A percentile compares a stretch with the other conserved stretches of the same genome.
phyloP scores from a whole-genome alignment of 2,113 vertebrate species.

The Channa maculata region DNA sequence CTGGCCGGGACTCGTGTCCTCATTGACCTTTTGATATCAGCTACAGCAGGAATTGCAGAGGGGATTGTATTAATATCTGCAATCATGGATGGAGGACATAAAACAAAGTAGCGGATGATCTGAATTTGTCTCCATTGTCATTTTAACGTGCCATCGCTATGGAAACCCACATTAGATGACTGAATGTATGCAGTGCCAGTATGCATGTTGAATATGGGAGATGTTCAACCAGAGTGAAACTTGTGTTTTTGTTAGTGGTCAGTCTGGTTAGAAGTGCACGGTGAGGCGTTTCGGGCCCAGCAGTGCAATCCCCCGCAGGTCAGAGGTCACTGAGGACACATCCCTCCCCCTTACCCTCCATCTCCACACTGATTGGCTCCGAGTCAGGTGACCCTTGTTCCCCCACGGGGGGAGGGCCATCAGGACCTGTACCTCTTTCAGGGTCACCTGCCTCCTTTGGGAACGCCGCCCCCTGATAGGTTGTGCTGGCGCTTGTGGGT shows the following conservation, averaged over 20 bases:
- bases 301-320: constrained; percentile 79
- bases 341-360: constrained; percentile 89
- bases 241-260: constrained; percentile 53
- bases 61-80: neutral
- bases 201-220: constrained; percentile 13
- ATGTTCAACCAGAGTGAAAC: constrained; percentile 57
- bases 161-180: neutral
- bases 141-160: neutral
- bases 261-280: constrained; percentile 63
- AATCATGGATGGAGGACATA: neutral
- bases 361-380: constrained; percentile 89
- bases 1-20: neutral
- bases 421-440: constrained; percentile 85
- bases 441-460: constrained; percentile 84
- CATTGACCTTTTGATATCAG: neutral
- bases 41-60: neutral
- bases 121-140: neutral
- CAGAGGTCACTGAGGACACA: constrained; percentile 65
- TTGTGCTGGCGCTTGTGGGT: constrained; percentile 85
- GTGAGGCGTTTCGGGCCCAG: constrained; percentile 75
- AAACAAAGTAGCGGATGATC: neutral
- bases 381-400: constrained; percentile 85
- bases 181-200: neutral
- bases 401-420: constrained; percentile 83
- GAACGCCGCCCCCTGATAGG: constrained; percentile 80